Percentiles rank a stretch among this genome's conserved stretches.
Conservation (phyloP, 2,797 vertebrate genomes). For the Enteromius trimaculatus region DNA sequence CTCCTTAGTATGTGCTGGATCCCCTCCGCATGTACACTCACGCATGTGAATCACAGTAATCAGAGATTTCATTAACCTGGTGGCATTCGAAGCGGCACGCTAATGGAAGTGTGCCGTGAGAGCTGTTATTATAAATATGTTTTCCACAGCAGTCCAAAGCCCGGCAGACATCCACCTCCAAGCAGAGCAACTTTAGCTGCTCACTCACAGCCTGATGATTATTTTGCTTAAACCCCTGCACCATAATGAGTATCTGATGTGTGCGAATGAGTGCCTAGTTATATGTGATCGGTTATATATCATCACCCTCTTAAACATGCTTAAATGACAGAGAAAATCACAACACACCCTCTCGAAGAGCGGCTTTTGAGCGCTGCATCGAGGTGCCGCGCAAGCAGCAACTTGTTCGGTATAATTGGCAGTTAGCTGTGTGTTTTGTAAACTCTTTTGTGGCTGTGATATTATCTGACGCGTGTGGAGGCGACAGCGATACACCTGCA, state of each 20-base stretch:
- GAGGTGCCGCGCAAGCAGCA: slow-evolving; percentile 52
- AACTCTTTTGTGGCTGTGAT: slow-evolving; percentile 63
- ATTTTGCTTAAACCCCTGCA: slow-evolving; percentile 14
- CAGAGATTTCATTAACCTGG: slow-evolving; percentile 54
- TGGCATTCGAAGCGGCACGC: slow-evolving; percentile 47
- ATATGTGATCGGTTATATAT: slow-evolving; percentile 15
- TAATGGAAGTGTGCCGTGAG: slow-evolving; percentile 21
- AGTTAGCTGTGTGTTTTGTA: slow-evolving; percentile 65
- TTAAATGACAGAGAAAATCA: slow-evolving; percentile 23
- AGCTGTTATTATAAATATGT: slow-evolving; percentile 48
- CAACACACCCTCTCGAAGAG: slow-evolving; percentile 39
- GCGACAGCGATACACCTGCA: slow-evolving; percentile 60
- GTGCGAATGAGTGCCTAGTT: background rate
- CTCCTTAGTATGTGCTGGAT: background rate
- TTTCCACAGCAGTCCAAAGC: background rate
- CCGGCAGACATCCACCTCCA: slow-evolving; percentile 3
- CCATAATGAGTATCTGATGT: slow-evolving; percentile 23
- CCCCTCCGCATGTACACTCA: slow-evolving; percentile 15
- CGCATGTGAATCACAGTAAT: slow-evolving; percentile 33
- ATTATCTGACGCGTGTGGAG: slow-evolving; percentile 56
- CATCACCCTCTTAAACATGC: slow-evolving; percentile 25
- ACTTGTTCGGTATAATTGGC: slow-evolving; percentile 64
- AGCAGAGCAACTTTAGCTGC: background rate
- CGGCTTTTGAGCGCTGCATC: slow-evolving; percentile 41
- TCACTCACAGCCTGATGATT: slow-evolving; percentile 11